Base-by-base conservation (phyloP, 2,888 invertebrate species). In the Eucera pruinosa region DNA sequence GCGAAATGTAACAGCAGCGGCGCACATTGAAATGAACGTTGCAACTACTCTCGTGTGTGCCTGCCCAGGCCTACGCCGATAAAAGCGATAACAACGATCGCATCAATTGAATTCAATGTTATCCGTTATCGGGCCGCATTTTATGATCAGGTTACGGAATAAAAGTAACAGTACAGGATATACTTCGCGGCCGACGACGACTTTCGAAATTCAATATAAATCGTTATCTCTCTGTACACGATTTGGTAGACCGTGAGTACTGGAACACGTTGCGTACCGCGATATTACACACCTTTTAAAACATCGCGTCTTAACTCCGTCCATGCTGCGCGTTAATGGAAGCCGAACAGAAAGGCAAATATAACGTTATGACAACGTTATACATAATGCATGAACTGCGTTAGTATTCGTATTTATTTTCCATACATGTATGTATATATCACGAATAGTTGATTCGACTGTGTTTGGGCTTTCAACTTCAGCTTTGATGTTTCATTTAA, bases 31-130 rank as follows among this genome's bases (percentile, higher is more conserved):
- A 77, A 70, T 48, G 36, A 70, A 65, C 60, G 39, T 78, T 66
- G 62, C 67, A 78, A 54, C 47, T 71, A 66, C 45, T 41, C 57
- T 54, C 11, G 27, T 13, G 47, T 58, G 9, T 36, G 9, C 36
- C 55, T 57, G 30, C 9, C 33, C 48, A 30, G 15, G 18, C 47
- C 41, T 57, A 30, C 23, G n/a, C 68, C 81, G 83, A 83, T 83
- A 83, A 64, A 64, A 78, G 78, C 75, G 83, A 83, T 83, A 83
- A 83, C 81, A 18, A 60, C 54, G 78, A 81, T 81, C 74, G 69
- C 75, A 74, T 73, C 72, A 72, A 75, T 83, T 70, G 69, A 55
- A 83, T 68, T 81, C 78, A 81, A 78, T 81, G 81, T 78, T 81
- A 78, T 50, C 68, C 72, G 83, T 83, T 83, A 83, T 83, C 83